Evolutionary conservation across 2,888 invertebrate genomes (phyloP).

Genomic region (Mimumesa dahlbomi): DNA sequence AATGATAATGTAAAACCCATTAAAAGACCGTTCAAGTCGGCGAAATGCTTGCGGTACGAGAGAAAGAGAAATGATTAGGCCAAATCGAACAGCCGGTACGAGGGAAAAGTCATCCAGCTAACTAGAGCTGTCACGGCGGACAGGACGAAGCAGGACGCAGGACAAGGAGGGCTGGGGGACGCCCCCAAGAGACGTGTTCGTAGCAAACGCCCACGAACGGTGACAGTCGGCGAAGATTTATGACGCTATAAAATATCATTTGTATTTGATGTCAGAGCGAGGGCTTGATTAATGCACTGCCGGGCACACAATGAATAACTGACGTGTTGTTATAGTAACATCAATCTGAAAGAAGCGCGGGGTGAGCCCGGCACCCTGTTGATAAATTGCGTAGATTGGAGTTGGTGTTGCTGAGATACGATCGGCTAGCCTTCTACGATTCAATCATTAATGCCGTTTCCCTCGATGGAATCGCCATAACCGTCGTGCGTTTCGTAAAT

Average conservation of each 20-base stretch:
- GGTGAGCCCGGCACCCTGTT: constrained; percentile 65
- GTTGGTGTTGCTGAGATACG: constrained; percentile 71
- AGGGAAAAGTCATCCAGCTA: constrained; percentile 56
- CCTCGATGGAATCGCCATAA: constrained; percentile 28
- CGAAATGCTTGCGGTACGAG: too few species aligned
- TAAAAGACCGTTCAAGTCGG: too few species aligned
- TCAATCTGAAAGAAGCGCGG: constrained; percentile 74
- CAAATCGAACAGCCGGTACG: constrained; percentile 51
- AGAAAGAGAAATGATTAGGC: constrained; percentile 48
- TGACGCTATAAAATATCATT: constrained; percentile 80
- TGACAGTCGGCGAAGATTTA: constrained; percentile 78
- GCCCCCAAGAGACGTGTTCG: constrained; percentile 66
- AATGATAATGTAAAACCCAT: background rate
- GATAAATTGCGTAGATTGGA: constrained; percentile 77
- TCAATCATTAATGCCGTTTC: constrained; percentile 71
- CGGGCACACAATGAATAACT: constrained; percentile 75
- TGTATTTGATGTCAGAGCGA: constrained; percentile 79
- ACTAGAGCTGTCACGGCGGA: constrained; percentile 54
- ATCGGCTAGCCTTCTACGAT: constrained; percentile 71
- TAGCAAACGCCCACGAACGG: constrained; percentile 70
- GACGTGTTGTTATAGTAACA: constrained; percentile 76
- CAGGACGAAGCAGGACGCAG: constrained; percentile 45
- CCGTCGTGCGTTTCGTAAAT: constrained; percentile 29
- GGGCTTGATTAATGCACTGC: constrained; percentile 78
- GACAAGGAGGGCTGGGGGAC: constrained; percentile 40